A percentile compares a stretch with the other conserved stretches of the same genome.
These are phyloP conservation scores for Glaucomys volans DNA, from an alignment of 2,113 vertebrate species.

Conservation along the genomic window DNA sequence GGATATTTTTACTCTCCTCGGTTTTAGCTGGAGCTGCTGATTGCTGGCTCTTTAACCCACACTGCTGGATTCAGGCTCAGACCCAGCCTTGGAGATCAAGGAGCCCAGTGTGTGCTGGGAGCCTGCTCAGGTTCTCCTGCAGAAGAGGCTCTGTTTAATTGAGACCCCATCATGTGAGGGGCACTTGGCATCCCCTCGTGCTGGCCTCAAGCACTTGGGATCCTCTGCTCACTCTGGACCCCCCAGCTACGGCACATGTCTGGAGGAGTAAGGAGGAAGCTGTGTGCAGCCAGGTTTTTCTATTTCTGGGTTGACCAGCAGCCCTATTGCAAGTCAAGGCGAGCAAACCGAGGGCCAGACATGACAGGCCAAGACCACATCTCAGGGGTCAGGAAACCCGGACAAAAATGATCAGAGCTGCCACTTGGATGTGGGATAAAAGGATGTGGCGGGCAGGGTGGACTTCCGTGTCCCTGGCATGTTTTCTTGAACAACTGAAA, in stretches of 20 bases:
- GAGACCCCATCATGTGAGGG: background rate
- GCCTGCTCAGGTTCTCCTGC: background rate
- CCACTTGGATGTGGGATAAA: background rate
- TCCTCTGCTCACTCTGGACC: background rate
- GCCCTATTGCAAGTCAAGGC: background rate
- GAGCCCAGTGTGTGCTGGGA: background rate
- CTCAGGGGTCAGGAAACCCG: background rate
- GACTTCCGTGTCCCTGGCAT: background rate
- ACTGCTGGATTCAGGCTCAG: constrained; percentile 23
- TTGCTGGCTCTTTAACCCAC: background rate
- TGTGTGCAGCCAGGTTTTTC: background rate
- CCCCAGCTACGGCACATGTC: background rate
- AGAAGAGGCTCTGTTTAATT: background rate
- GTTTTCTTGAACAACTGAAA: background rate
- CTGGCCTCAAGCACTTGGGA: background rate
- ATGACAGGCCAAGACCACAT: background rate
- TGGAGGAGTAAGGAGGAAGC: background rate
- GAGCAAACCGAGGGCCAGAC: background rate
- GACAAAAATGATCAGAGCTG: background rate
- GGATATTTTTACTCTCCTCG: background rate
- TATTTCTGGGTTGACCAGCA: background rate
- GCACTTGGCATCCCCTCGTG: background rate
- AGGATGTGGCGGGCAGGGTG: background rate
- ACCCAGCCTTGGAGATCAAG: background rate
- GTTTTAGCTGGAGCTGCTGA: background rate